Percentiles rank a stretch among this genome's conserved stretches.
Conservation (phyloP, 2,888 invertebrate species). For the Sarcophaga subvicina region DNA sequence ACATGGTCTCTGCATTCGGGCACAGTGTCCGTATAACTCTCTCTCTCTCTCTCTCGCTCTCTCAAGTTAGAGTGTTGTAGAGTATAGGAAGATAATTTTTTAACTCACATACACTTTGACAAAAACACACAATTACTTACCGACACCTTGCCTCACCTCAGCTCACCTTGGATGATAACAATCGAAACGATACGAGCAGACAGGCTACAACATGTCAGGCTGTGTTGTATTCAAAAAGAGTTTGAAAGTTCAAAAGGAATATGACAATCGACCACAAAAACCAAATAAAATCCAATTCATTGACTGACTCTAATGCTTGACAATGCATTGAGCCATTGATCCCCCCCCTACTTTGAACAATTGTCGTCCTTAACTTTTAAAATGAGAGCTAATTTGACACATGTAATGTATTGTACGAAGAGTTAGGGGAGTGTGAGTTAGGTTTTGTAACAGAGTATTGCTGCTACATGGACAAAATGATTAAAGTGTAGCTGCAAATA, state of each 20-base stretch:
- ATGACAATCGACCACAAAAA: conserved; percentile 60
- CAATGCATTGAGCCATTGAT: conserved; percentile 34
- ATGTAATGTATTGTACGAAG: conserved; percentile 37
- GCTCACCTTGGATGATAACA: conserved; percentile 1
- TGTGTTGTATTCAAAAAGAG: conserved; percentile 16
- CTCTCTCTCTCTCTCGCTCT: too few relatives aligned
- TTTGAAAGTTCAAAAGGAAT: conserved; percentile 59
- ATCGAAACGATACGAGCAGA: conserved; percentile 56
- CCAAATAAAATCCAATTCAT: conserved; percentile 52
- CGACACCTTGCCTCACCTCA: too few relatives aligned
- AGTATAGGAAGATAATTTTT: too few relatives aligned
- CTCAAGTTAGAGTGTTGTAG: too few relatives aligned
- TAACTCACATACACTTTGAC: background rate
- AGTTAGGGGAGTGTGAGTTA: too few relatives aligned
- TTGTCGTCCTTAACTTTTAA: conserved; percentile 57
- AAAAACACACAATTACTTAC: too few relatives aligned
- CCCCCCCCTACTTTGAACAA: conserved; percentile 50
- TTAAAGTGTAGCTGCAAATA: background rate
- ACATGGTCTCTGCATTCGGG: background rate
- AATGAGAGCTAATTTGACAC: conserved; percentile 64
- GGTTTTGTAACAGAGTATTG: too few relatives aligned
- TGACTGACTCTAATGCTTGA: background rate
- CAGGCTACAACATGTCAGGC: conserved; percentile 51
- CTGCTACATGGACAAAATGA: too few relatives aligned
- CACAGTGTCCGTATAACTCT: too few relatives aligned